Evolutionary conservation across 2,797 vertebrate species (phyloP).

Genomic region (Anguilla anguilla): DNA sequence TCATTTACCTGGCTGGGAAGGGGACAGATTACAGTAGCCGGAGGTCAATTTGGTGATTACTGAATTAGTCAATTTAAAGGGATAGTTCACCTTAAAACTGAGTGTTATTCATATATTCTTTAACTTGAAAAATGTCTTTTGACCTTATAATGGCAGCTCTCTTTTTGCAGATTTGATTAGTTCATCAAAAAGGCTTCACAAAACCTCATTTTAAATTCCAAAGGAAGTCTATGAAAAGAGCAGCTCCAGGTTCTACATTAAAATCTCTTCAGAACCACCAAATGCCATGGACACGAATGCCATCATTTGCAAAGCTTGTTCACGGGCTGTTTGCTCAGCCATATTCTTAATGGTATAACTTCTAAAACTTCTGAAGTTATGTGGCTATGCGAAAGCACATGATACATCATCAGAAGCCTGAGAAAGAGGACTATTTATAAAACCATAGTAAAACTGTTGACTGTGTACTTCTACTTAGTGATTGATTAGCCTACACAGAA

Average conservation of each 20-base stretch:
- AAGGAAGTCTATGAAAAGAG: not conserved
- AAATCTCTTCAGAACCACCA: not conserved
- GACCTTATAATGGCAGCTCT: not conserved
- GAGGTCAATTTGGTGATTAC: not conserved
- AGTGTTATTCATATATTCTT: not conserved
- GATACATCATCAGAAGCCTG: not conserved
- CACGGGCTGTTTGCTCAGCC: not conserved
- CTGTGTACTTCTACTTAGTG: not conserved
- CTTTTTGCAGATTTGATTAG: slow-evolving; percentile 9
- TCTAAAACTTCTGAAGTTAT: not conserved
- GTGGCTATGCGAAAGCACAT: not conserved
- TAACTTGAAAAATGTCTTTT: not conserved
- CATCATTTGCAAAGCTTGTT: not conserved
- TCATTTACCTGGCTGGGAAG: slow-evolving; percentile 2
- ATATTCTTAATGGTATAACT: slow-evolving; percentile 5
- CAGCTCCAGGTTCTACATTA: not conserved
- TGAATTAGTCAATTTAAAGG: not conserved
- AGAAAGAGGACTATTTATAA: not conserved
- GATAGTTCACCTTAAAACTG: not conserved
- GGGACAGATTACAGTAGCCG: not conserved
- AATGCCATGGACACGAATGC: not conserved
- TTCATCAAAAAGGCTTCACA: not conserved
- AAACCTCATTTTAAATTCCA: not conserved
- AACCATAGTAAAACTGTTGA: not conserved
- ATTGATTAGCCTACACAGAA: not conserved